Evolutionary conservation across 2,888 invertebrate genomes (phyloP), one percentile per base, ranked within the genome.

Genomic region (Xanthostigma xanthostigma): DNA sequence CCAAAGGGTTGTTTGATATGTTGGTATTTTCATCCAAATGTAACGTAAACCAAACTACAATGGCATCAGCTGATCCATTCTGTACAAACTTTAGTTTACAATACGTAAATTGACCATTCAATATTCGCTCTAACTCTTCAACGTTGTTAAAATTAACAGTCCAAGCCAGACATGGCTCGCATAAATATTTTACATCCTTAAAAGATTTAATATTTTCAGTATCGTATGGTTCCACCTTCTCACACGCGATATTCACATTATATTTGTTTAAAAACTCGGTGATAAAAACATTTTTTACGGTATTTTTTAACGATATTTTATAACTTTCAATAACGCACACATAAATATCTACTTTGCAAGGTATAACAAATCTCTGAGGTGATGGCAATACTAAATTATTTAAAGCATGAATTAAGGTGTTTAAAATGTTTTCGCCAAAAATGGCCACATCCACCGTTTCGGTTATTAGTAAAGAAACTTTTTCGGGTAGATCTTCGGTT

Each of bases 371-470:
- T 6, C 72, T 76, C 46, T 60, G 57, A 17, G 64, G 60, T 51
- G 56, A 55, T 9, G 47, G 55, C 33, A 57, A 54, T 14, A 85
- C 60, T 41, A 87, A 68, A 54, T 75, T 63, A 49, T 76, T 66
- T 75, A 81, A 81, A 8, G 85, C 85, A 67, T 87, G 81, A 40
- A 74, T 64, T 40, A 86, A 60, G 13, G 79, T 78, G 54, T 76
- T 70, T 41, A 89, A 62, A 36, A 81, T 72, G 57, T 77, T 73
- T 65, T 89, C 89, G 2, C 89, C 88, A 63, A 89, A 80, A 33
- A 88, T 61, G 0, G 81, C 87, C 44, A 82, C 79, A 69, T 89
- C 89, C 68, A 89, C 82, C 53, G 81, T 78, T 67, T 90, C 88
- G 3, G 84, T 85, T 1, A 88, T 72, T 46, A 88, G 63, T 41